phyloP scores from a whole-genome alignment of 53 echinoderm and acorn worm genomes.

The Patiria pectinifera region DNA sequence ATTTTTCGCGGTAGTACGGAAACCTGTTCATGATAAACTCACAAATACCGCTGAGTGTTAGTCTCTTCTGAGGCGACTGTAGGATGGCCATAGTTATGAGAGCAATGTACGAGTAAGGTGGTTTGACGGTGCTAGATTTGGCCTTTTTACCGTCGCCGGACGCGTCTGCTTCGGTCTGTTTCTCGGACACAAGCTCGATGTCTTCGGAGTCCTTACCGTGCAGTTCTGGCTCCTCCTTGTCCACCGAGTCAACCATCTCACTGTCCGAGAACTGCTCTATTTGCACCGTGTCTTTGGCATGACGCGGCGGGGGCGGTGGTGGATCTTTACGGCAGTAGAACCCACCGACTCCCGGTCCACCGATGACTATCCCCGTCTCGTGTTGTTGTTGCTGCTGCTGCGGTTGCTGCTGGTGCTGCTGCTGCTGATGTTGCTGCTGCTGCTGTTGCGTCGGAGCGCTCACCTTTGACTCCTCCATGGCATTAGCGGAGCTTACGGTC shows the following conservation, averaged over 20 bases:
- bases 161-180: constrained; percentile 48
- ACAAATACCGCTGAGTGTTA: constrained; percentile 97
- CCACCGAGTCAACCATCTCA: constrained; percentile 51
- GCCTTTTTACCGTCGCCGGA: constrained; percentile 77
- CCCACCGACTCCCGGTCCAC: constrained; percentile 22
- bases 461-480: constrained; percentile 73
- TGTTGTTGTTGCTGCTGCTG: constrained; percentile 53
- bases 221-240: constrained; percentile 53
- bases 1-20: constrained; percentile 98
- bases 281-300: constrained; percentile 53
- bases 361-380: constrained; percentile 45
- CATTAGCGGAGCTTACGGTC: constrained; percentile 72
- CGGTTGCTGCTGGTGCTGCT: constrained; percentile 41
- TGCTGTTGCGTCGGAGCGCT: constrained; percentile 65
- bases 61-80: constrained; percentile 96
- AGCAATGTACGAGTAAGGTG: constrained; percentile 98
- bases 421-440: constrained; percentile 55
- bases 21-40: constrained; percentile 99
- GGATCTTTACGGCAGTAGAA: constrained; percentile 58
- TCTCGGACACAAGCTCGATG: constrained; percentile 57
- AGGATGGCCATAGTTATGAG: constrained; percentile 96
- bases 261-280: constrained; percentile 65
- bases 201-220: constrained; percentile 58
- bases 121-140: constrained; percentile 79
- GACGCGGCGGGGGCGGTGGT: constrained; percentile 44